phyloP scores from a whole-genome alignment of 2,113 vertebrate species.

The Columba livia region DNA sequence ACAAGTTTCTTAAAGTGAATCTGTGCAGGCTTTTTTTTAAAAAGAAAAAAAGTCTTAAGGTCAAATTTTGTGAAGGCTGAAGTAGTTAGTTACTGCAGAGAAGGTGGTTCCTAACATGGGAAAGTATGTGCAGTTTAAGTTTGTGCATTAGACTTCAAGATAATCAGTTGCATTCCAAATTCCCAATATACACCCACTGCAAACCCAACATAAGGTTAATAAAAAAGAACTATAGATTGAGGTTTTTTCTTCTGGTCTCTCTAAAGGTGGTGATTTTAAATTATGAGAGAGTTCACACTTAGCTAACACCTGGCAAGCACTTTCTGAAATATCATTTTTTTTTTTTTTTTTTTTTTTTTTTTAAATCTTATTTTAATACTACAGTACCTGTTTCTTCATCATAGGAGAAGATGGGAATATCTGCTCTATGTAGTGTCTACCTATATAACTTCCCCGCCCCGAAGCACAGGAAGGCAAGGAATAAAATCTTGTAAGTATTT shows the following conservation, averaged over 20 bases:
- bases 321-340: background rate
- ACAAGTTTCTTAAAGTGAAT: background rate
- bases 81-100: background rate
- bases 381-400: background rate
- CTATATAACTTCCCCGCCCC: rapidly evolving
- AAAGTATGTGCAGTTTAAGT: background rate
- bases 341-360: background rate
- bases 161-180: background rate
- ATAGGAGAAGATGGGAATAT: background rate
- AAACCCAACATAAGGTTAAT: background rate
- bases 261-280: background rate
- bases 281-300: background rate
- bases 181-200: background rate
- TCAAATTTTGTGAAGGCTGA: background rate
- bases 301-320: background rate
- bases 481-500: background rate
- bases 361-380: background rate
- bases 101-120: background rate
- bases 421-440: background rate
- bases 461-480: background rate
- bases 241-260: background rate
- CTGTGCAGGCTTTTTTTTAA: background rate
- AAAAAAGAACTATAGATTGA: background rate
- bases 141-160: background rate
- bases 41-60: background rate